Conservation (phyloP, 1,140 invertebrate genomes). For the Teleopsis dalmanni region DNA sequence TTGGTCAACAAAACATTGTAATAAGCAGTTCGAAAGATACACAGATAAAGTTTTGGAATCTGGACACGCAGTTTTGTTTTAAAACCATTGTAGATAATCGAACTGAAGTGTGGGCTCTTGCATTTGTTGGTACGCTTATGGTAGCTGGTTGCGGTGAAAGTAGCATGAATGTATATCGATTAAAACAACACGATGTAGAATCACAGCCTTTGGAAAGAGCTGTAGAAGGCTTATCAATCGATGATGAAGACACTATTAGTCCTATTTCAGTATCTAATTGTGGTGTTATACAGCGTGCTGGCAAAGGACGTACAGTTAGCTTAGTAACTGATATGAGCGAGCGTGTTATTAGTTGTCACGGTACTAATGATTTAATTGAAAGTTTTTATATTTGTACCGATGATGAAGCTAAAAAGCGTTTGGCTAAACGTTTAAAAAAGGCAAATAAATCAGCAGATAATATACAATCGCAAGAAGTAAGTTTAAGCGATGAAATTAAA, state of each 20-base stretch:
- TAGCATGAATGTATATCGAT: constrained; percentile 74
- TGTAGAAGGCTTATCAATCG: constrained; percentile 46
- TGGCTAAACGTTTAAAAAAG: constrained; percentile 71
- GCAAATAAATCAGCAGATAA: constrained; percentile 16
- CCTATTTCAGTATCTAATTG: constrained; percentile 63
- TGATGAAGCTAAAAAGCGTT: constrained; percentile 60
- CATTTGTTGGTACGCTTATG: constrained; percentile 71
- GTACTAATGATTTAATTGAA: constrained; percentile 73
- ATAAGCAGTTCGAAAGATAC: constrained; percentile 90
- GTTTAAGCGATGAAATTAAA: constrained; percentile 66
- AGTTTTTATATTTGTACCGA: constrained; percentile 72
- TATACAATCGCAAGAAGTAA: constrained; percentile 28
- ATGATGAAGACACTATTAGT: constrained; percentile 45
- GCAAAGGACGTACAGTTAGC: constrained; percentile 64
- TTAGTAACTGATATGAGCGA: constrained; percentile 58
- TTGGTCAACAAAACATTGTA: constrained; percentile 54
- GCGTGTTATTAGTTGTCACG: constrained; percentile 71
- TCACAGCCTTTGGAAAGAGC: constrained; percentile 48
- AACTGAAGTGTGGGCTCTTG: constrained; percentile 78
- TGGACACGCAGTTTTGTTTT: constrained; percentile 92
- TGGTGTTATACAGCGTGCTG: constrained; percentile 68
- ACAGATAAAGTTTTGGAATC: constrained; percentile 95
- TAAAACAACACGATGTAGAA: not conserved
- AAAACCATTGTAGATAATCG: constrained; percentile 79
- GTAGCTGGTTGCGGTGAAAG: constrained; percentile 80